Percentiles rank a stretch among this genome's conserved stretches.
Evolutionary conservation across 2,888 invertebrate genomes (phyloP).

Genomic region (Heliconius ethilla): DNA sequence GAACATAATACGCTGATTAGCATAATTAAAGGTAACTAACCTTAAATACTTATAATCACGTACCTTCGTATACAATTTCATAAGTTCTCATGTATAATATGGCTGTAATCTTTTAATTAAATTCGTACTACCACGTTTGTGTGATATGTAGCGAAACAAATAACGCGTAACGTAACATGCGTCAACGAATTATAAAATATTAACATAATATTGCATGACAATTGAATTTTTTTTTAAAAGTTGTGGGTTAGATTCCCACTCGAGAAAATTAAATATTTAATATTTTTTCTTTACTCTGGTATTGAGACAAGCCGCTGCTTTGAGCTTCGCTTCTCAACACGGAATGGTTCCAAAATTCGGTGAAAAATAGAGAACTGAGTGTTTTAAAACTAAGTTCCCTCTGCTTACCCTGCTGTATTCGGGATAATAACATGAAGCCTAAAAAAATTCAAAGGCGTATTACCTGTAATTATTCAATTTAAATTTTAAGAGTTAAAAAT

Average conservation of each 20-base stretch:
- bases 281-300: too few species aligned
- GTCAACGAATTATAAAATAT: slow-evolving; percentile 9
- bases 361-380: too few species aligned
- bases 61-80: neutral
- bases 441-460: neutral
- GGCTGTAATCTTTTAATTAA: slow-evolving; percentile 16
- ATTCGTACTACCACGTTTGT: slow-evolving; percentile 1
- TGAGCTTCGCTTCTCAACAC: too few species aligned
- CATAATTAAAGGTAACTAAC: neutral
- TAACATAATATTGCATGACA: slow-evolving; percentile 4
- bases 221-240: neutral
- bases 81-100: neutral
- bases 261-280: too few species aligned
- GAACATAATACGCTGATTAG: neutral
- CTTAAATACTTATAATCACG: neutral
- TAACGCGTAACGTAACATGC: neutral
- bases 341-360: too few species aligned
- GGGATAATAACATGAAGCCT: too few species aligned
- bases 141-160: slow-evolving; percentile 17
- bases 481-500: neutral
- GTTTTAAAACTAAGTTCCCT: too few species aligned
- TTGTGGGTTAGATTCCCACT: neutral
- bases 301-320: too few species aligned
- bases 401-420: too few species aligned
- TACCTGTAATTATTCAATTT: neutral